Evolutionary conservation across 35 echinoderm and acorn worm genomes (phyloP), one percentile per base, ranked within the genome.

Genomic region (Acanthaster planci): DNA sequence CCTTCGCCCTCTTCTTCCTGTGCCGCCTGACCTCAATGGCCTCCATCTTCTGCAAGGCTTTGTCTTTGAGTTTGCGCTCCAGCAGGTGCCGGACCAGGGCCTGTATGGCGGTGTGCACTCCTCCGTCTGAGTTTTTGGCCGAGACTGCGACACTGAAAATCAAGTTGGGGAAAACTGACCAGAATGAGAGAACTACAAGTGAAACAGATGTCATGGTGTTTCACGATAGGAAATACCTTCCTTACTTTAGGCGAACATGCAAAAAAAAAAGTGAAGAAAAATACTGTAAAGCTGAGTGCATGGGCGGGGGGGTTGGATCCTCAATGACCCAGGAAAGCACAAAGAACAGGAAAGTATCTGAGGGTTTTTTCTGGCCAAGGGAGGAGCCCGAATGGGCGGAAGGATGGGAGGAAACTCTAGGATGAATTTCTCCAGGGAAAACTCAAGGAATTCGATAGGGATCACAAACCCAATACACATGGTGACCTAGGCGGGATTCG

Each of bases 1-100:
- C 37, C 38, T 82, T 90, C 38, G n/a, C 44, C 67, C 57, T 92
- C 56, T 85, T 93, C 51, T 68, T 82, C 76, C 91, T 93, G 21
- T 60, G 39, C 60, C 91, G 84, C 31, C 76, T 91, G 44, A 91
- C 82, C 60, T 84, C 54, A 0, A 93, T 85, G 18, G 88, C 83
- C 37, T 90, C 85, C 91, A 98, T 98, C 82, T 87, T 98, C 27
- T 91, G 79, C 38, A 88, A 58, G 32, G 95, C 92, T 3, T 76
- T 80, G 67, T 91, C 60, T 52, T 89, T 98, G 1, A 98, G 86
- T 39, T 93, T 93, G 18, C 92, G 51, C 78, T 98, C 95, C 0
- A 98, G 55, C 12, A 98, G 92, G 77, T 98, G 95, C 8, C 95
- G 77, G 37, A 98, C 77, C 26, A 98, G 78, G n/a, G 95, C 91